Evolutionary conservation across 2,113 vertebrate species (phyloP), one percentile per base, ranked within the genome.

Genomic region (Rhinopomastus cyanomelas): DNA sequence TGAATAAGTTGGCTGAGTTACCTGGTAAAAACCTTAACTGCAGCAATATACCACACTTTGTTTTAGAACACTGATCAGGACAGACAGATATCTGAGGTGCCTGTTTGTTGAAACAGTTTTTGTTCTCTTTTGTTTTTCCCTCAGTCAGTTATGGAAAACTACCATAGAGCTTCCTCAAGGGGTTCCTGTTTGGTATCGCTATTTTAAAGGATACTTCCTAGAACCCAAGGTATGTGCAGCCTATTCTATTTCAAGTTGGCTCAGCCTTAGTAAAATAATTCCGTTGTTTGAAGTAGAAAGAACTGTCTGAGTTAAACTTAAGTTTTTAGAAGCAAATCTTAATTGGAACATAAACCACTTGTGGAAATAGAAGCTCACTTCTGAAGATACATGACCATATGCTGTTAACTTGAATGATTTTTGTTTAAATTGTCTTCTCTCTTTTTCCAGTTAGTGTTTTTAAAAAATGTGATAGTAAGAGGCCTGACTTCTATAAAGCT

Each of bases 131-230:
- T 60, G 29, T n/a, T 22, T 5, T 12, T 8, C 8, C 26, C 44
- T 8, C 97, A 99, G 99, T 60, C 69, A 93, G 6, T 90, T 95
- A 8, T 99, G 99, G 99, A 98, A 97, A 81, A 81, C 96, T 81
- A 95, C 97, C 1, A 42, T 99, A 89, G 76, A 81, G 64, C 97
- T 99, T 46, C 97, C 96, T 21, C 97, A 87, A 96, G 98, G 98
- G 91, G 85, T 89, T 64, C 96, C 97, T 64, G 76, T 97, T 96
- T 82, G 89, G 20, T 99, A 99, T 94, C 98, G 99, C 32, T 99
- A 99, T 94, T 98, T 99, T 94, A 99, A 97, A 97, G 99, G 98
- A 60, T 98, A 96, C 96, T 98, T 99, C 96, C 88, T 99, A 88
- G 98, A 99, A 95, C 97, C 98, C 55, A 99, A 98, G 98, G 97